These are phyloP conservation scores for Hyles vespertilio DNA, from an alignment of 1,140 invertebrate genomes.

Conservation along the genomic window DNA sequence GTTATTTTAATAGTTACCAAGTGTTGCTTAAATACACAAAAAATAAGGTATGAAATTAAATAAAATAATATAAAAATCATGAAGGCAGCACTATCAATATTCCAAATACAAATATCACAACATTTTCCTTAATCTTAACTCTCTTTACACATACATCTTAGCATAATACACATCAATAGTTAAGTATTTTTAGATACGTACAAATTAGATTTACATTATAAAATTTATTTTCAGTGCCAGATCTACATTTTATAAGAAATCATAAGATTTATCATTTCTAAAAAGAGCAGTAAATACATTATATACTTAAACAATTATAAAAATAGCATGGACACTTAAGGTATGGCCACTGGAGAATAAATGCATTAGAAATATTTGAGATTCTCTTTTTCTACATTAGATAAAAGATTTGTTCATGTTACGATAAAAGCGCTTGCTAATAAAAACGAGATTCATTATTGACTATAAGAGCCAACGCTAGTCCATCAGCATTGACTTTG, in stretches of 20 bases:
- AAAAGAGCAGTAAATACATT: constrained; percentile 40
- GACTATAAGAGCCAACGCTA: too few relatives aligned
- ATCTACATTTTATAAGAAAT: constrained; percentile 42
- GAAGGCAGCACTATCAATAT: constrained; percentile 57
- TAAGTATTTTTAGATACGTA: constrained; percentile 60
- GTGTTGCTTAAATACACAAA: background rate
- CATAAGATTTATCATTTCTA: constrained; percentile 33
- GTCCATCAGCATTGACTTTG: too few relatives aligned
- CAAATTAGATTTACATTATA: constrained; percentile 54
- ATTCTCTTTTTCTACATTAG: too few relatives aligned
- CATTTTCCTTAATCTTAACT: constrained; percentile 64
- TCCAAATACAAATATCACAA: constrained; percentile 75
- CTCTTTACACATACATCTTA: constrained; percentile 68
- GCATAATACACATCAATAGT: constrained; percentile 61
- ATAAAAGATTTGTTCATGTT: too few relatives aligned
- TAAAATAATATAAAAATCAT: constrained; percentile 20
- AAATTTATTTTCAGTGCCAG: constrained; percentile 51
- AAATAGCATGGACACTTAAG: constrained; percentile 51
- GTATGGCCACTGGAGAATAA: constrained; percentile 68
- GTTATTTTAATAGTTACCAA: too few relatives aligned
- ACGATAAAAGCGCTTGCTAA: too few relatives aligned
- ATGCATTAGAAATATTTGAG: constrained; percentile 23
- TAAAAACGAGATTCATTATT: too few relatives aligned
- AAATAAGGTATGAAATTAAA: constrained; percentile 7
- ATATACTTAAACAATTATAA: constrained; percentile 41